Conservation (phyloP, 2,797 vertebrate genomes). For the Anisognathus igniventris region DNA sequence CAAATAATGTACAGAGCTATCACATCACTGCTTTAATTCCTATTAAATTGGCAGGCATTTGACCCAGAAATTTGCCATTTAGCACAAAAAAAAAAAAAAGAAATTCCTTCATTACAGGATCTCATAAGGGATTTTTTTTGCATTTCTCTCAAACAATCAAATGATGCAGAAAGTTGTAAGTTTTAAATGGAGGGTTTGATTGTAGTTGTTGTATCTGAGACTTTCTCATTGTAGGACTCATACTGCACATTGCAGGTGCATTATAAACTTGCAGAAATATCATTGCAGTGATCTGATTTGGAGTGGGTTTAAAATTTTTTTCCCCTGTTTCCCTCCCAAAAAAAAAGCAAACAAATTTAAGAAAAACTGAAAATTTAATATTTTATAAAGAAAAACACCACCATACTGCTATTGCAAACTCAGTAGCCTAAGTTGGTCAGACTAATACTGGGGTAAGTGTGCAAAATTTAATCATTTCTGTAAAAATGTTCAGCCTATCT, state of each 20-base stretch:
- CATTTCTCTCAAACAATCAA: background rate
- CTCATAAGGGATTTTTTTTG: background rate
- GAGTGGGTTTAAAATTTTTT: background rate
- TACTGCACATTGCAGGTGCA: background rate
- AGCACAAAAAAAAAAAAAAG: background rate
- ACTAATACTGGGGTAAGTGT: background rate
- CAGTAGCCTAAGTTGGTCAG: background rate
- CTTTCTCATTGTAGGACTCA: background rate
- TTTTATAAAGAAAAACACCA: background rate
- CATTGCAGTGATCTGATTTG: background rate
- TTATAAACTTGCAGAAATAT: background rate
- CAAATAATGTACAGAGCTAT: conserved; percentile 24
- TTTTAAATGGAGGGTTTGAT: background rate
- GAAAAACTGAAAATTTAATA: rapidly evolving
- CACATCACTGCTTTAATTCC: background rate
- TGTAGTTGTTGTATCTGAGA: background rate
- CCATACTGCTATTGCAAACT: background rate
- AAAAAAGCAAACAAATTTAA: background rate
- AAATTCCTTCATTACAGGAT: background rate
- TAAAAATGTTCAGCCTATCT: background rate
- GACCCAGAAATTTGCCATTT: background rate
- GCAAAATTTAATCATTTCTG: background rate
- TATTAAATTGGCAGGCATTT: background rate
- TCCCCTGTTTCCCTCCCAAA: rapidly evolving
- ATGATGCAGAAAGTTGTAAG: background rate